Evolutionary conservation across 2,888 invertebrate species (phyloP).

Genomic region (Diploptera punctata): DNA sequence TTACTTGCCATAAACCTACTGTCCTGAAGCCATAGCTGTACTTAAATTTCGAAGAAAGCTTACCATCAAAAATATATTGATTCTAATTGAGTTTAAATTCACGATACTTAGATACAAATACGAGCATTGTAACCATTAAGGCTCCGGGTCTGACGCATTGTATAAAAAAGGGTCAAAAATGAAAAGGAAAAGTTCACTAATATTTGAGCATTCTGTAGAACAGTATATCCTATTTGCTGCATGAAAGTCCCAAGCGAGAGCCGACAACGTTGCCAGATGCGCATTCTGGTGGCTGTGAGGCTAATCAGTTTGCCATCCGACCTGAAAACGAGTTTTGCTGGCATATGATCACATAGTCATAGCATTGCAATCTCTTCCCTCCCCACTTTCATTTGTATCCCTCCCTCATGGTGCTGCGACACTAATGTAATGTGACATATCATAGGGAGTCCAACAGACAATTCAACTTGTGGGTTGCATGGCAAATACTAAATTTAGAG

Average conservation of each 20-base stretch:
- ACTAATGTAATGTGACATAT: constrained; percentile 8
- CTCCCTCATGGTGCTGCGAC: too few species aligned
- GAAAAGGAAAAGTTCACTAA: background rate
- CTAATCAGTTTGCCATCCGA: constrained; percentile 28
- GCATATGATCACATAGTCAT: constrained; percentile 2
- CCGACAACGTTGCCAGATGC: constrained; percentile 11
- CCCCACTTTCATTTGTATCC: background rate
- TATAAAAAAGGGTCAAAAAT: background rate
- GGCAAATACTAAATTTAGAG: too few species aligned
- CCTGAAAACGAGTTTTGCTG: constrained; percentile 17
- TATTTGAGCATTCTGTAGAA: background rate
- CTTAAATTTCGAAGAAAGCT: too few species aligned
- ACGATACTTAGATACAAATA: too few species aligned
- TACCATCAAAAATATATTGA: too few species aligned
- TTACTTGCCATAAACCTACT: too few species aligned
- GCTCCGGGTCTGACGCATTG: too few species aligned
- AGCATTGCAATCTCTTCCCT: background rate
- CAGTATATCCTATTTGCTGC: background rate
- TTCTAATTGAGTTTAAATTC: too few species aligned
- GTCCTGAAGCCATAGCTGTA: too few species aligned
- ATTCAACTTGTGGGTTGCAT: too few species aligned
- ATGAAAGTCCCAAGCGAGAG: constrained; percentile 11
- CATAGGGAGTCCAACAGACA: too few species aligned
- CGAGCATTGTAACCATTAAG: too few species aligned
- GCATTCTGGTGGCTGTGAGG: background rate